These are phyloP conservation scores for Lindbergichthys nudifrons DNA, from an alignment of 2,797 vertebrate genomes.

Conservation along the genomic window DNA sequence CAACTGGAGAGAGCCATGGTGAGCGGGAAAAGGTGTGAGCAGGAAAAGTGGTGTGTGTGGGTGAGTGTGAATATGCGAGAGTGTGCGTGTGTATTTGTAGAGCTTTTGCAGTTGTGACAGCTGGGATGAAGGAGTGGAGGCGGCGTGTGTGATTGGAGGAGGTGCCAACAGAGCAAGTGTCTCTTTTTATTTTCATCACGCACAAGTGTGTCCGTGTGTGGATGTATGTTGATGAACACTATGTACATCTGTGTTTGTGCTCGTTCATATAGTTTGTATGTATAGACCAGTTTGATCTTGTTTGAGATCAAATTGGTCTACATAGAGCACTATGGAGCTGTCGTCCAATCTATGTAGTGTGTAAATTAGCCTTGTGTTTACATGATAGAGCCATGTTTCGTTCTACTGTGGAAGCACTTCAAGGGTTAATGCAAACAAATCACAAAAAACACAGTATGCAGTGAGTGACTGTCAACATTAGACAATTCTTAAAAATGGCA, in stretches of 20 bases:
- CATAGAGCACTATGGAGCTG: constrained; percentile 35
- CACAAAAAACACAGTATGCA: background rate
- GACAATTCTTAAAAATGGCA: background rate
- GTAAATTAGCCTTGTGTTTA: constrained; percentile 38
- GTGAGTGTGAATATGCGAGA: constrained; percentile 78
- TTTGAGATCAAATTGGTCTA: constrained; percentile 9
- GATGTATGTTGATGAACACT: constrained; percentile 54
- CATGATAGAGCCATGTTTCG: constrained; percentile 30
- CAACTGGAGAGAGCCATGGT: constrained; percentile 77
- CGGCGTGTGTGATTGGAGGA: constrained; percentile 83
- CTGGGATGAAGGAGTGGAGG: constrained; percentile 84
- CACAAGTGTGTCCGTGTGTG: constrained; percentile 64
- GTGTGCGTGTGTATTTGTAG: constrained; percentile 78
- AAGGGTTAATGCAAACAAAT: background rate
- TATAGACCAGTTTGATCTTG: constrained; percentile 32
- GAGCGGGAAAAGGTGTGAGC: constrained; percentile 83
- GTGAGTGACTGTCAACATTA: background rate
- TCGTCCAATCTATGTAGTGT: constrained; percentile 20
- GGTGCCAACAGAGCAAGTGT: constrained; percentile 85
- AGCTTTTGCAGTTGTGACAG: constrained; percentile 86
- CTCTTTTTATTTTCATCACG: constrained; percentile 83
- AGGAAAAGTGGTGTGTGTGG: constrained; percentile 80
- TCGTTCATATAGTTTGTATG: constrained; percentile 34
- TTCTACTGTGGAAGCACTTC: background rate
- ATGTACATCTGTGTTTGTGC: constrained; percentile 75